phyloP scores from a whole-genome alignment of 1,140 invertebrate genomes.

The Lasioglossum albipes region DNA sequence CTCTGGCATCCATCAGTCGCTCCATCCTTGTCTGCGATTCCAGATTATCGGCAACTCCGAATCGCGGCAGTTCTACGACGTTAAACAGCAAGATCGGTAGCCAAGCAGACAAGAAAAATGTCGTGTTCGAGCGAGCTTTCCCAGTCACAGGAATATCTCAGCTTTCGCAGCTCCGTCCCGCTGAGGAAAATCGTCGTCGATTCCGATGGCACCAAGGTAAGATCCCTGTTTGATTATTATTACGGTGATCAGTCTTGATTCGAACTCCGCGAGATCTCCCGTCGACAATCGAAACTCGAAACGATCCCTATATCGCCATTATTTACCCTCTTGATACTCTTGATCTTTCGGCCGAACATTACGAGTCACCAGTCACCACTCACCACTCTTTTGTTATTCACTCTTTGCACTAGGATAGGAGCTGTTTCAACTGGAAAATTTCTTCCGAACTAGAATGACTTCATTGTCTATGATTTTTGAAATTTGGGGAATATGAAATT shows the following conservation, averaged over 20 bases:
- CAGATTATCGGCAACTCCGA: constrained; percentile 20
- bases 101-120: constrained; percentile 16
- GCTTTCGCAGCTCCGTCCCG: constrained; percentile 91
- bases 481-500: too few species aligned
- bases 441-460: too few species aligned
- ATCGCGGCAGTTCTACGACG: neutral
- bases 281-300: neutral
- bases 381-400: too few species aligned
- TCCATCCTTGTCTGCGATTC: neutral
- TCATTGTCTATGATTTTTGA: too few species aligned
- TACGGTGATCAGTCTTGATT: neutral
- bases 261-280: neutral
- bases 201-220: constrained; percentile 87
- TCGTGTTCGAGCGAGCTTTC: constrained; percentile 85
- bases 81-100: constrained; percentile 11
- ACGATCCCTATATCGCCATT: neutral
- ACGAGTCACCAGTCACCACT: too few species aligned
- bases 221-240: neutral
- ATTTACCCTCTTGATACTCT: too few species aligned
- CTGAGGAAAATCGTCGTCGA: constrained; percentile 91
- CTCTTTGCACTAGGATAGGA: too few species aligned
- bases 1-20: neutral
- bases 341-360: too few species aligned
- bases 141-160: constrained; percentile 90
- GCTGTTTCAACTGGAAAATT: too few species aligned